Base-by-base conservation (phyloP, 2,113 vertebrate genomes). In the Brachyhypopomus gauderio region DNA sequence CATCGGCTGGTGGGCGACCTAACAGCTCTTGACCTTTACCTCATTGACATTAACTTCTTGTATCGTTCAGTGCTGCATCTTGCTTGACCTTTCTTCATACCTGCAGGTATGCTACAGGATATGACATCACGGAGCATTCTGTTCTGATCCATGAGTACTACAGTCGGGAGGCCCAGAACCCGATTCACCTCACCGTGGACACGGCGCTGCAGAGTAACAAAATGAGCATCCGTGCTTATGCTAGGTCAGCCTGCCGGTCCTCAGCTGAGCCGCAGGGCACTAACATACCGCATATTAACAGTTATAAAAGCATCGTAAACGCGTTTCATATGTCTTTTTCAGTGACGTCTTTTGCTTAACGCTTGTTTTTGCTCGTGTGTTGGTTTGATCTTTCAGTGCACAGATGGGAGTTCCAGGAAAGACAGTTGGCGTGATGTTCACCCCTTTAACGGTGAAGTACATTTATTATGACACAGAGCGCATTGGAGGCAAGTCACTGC, bases 131-230 rank as follows among this genome's bases (percentile, higher is more conserved):
- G 0, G 98, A 99, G 30, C 97, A 99, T 85, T 99, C 98, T 0
- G 97, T 99, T 82, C 93, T 99, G 79, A 99, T 99, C 82, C 98
- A 99, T 0, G 98, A 99, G 88, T 99, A 99, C 75, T 99, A 99
- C 92, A 99, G 97, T 88, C 95, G 98, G 0, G 97, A 99, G 87
- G 97, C 98, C 0, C 93, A 95, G 78, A 98, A 96, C 87, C 97
- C 98, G 58, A 97, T 99, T 38, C 98, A 99, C 86, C 94, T 99
- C 86, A 99, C 98, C 0, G 95, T 95, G 86, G 97, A 99, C 90
- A 95, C 96, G 0, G 96, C 96, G 16, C 94, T 99, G 79, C 97
- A 98, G 91, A 97, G 95, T 0, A 95, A 96, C 48, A 96, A 97
- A 85, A 98, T 99, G 97, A 96, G 94, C 93, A 98, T 98, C 89